A percentile compares a stretch with the other conserved stretches of the same genome.
phyloP scores from a whole-genome alignment of 2,113 vertebrate genomes.

The Rhea pennata region DNA sequence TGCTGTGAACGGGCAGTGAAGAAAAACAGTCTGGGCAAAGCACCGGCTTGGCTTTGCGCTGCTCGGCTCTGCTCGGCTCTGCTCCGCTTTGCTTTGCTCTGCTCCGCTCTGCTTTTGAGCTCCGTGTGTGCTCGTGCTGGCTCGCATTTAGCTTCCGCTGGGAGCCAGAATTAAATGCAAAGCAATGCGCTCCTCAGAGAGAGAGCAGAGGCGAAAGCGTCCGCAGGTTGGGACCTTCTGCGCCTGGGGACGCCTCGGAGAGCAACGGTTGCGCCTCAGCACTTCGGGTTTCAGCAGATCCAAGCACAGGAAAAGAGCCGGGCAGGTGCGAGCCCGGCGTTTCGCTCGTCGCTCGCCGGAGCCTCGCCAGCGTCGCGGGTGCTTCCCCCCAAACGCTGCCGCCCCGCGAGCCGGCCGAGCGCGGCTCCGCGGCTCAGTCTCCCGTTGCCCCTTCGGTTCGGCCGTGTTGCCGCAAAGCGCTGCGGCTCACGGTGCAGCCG shows the following conservation, averaged over 20 bases:
- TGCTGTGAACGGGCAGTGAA: not conserved
- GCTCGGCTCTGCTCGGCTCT: not conserved
- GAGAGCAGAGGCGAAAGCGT: not conserved
- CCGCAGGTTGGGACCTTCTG: fast-evolving
- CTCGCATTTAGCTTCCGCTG: fast-evolving
- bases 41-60: not conserved
- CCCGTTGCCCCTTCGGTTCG: no score
- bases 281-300: not conserved
- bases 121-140: fast-evolving
- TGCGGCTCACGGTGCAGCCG: not conserved
- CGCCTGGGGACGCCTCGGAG: no score
- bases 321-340: not conserved
- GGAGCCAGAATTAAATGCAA: not conserved
- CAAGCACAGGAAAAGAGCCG: not conserved
- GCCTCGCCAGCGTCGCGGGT: fast-evolving
- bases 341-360: not conserved
- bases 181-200: not conserved
- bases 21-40: not conserved
- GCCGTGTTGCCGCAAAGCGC: not conserved
- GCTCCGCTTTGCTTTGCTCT: not conserved
- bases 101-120: not conserved
- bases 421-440: no score
- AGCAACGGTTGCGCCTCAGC: fast-evolving
- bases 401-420: no score
- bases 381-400: fast-evolving